Conservation (phyloP, 2,797 vertebrate genomes). For the Phataginus tricuspis region DNA sequence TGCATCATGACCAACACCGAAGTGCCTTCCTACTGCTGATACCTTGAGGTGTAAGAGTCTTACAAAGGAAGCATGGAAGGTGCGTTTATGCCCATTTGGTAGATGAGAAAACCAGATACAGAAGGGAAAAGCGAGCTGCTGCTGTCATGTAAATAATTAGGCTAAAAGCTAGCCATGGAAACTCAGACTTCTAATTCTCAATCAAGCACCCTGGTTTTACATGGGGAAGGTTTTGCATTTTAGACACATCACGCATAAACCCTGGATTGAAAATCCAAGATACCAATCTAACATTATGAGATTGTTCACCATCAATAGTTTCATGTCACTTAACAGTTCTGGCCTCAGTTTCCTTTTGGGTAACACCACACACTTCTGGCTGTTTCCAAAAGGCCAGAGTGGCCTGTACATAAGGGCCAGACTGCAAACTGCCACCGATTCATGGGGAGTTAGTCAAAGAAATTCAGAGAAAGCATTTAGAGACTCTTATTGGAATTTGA, state of each 20-base stretch:
- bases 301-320: neutral
- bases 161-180: neutral
- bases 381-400: neutral
- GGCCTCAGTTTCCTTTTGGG: neutral
- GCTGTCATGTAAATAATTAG: neutral
- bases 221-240: neutral
- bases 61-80: neutral
- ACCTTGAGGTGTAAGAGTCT: neutral
- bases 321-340: neutral
- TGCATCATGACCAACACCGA: neutral
- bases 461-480: neutral
- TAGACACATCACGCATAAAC: neutral
- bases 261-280: neutral
- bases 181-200: neutral
- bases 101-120: neutral
- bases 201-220: neutral
- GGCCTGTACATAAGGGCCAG: neutral
- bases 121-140: neutral
- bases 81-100: neutral
- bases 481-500: neutral
- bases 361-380: neutral
- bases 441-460: neutral
- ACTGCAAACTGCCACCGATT: neutral
- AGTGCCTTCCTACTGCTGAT: neutral
- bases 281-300: neutral